phyloP scores from a whole-genome alignment of 2,797 vertebrate species.

The Melopsittacus undulatus region DNA sequence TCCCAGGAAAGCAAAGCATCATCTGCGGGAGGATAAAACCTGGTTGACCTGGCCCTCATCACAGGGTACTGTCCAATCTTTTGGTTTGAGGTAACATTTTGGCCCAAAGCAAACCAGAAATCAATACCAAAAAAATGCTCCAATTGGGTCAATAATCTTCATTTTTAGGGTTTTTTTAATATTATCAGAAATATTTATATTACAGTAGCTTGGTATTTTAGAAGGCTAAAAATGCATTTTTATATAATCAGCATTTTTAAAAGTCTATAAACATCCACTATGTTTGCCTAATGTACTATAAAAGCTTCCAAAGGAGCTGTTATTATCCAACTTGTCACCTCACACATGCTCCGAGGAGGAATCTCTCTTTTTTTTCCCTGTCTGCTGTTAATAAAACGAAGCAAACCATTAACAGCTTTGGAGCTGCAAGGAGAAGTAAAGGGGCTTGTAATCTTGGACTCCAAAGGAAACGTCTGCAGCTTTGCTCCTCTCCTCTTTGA shows the following conservation, averaged over 20 bases:
- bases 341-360: conserved; percentile 51
- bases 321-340: conserved; percentile 70
- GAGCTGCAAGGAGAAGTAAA: conserved; percentile 50
- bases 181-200: conserved; percentile 65
- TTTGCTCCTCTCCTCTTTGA: conserved; percentile 61
- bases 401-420: conserved; percentile 62
- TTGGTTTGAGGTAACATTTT: neutral
- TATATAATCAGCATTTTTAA: conserved; percentile 73
- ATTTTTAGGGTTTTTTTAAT: neutral
- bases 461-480: conserved; percentile 59
- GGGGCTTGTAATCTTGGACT: conserved; percentile 58
- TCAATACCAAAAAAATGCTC: neutral
- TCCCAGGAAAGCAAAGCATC: neutral
- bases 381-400: conserved; percentile 68
- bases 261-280: conserved; percentile 71
- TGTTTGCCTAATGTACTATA: conserved; percentile 72
- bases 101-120: neutral
- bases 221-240: conserved; percentile 61
- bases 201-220: conserved; percentile 63
- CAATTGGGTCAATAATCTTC: conserved; percentile 2
- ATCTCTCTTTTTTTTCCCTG: neutral
- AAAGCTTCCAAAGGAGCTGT: conserved; percentile 71
- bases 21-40: neutral
- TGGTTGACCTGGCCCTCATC: neutral
- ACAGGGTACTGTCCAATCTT: neutral